These are phyloP conservation scores for Chloroceryle inda DNA, from an alignment of 2,797 vertebrate genomes.

Conservation along the genomic window DNA sequence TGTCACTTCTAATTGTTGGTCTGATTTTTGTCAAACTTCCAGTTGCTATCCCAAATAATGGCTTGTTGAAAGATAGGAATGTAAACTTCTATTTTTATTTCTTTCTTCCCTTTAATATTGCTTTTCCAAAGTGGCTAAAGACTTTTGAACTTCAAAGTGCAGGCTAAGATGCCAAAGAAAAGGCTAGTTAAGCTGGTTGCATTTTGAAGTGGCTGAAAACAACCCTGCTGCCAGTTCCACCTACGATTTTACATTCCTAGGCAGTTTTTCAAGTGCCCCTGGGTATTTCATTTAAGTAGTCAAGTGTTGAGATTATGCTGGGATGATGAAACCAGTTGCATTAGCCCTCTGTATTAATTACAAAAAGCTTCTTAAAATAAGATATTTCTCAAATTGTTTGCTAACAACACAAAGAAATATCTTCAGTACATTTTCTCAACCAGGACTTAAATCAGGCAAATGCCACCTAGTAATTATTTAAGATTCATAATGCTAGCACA, in stretches of 20 bases:
- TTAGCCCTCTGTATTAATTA: background rate
- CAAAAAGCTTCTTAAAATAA: background rate
- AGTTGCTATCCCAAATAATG: background rate
- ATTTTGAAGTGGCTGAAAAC: background rate
- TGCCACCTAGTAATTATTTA: background rate
- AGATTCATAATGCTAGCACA: background rate
- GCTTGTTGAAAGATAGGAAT: background rate
- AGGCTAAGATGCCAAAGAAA: background rate
- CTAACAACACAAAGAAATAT: background rate
- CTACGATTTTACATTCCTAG: background rate
- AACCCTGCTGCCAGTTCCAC: background rate
- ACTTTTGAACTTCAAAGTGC: background rate
- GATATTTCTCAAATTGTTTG: background rate
- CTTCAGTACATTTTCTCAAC: background rate
- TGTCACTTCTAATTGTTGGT: background rate
- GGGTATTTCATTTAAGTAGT: background rate
- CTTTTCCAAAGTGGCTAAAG: background rate
- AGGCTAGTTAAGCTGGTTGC: background rate
- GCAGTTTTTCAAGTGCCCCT: conserved; percentile 3
- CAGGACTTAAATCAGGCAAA: background rate
- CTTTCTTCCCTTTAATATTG: too few species aligned
- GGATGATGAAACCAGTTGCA: conserved; percentile 1
- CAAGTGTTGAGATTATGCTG: background rate
- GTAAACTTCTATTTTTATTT: too few species aligned
- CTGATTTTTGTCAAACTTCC: background rate